A percentile compares a stretch with the other conserved stretches of the same genome.
Conservation (phyloP, 2,797 vertebrate genomes). For the Cyclura pinguis region DNA sequence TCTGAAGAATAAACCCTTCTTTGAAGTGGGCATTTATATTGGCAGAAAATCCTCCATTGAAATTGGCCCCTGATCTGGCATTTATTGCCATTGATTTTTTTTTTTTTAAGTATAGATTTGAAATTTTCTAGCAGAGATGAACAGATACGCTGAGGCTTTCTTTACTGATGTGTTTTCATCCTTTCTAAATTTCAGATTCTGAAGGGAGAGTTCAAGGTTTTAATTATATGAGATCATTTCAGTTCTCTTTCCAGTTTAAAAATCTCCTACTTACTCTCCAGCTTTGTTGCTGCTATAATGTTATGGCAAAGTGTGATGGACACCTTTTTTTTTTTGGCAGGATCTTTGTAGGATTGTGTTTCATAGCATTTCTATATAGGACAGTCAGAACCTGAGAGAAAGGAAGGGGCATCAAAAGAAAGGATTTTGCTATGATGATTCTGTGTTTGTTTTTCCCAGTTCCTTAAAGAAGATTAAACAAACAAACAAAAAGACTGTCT, state of each 20-base stretch:
- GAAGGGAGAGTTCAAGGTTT: constrained; percentile 21
- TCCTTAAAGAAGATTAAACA: constrained; percentile 58
- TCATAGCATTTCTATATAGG: constrained; percentile 9
- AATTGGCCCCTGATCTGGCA: not conserved
- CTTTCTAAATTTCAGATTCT: constrained; percentile 31
- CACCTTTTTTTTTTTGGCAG: constrained; percentile 61
- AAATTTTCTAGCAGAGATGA: not conserved
- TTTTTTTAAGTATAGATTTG: not conserved
- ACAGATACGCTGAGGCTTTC: not conserved
- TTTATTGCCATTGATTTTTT: not conserved
- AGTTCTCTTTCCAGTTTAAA: constrained; percentile 28
- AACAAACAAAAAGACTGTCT: constrained; percentile 20
- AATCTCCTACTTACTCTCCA: constrained; percentile 58
- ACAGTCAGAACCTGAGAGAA: constrained; percentile 36
- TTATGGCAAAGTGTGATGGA: constrained; percentile 56
- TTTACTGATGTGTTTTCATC: not conserved
- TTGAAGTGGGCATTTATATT: not conserved
- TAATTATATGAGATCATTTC: not conserved
- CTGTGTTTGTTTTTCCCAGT: constrained; percentile 65
- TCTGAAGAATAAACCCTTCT: not conserved
- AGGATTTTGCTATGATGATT: constrained; percentile 56
- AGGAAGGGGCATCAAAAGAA: constrained; percentile 39
- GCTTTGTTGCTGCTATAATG: constrained; percentile 53
- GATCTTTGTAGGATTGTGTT: constrained; percentile 56
- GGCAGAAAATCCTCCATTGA: not conserved